phyloP scores from a whole-genome alignment of 2,113 vertebrate genomes.

The Pseudorasbora parva region DNA sequence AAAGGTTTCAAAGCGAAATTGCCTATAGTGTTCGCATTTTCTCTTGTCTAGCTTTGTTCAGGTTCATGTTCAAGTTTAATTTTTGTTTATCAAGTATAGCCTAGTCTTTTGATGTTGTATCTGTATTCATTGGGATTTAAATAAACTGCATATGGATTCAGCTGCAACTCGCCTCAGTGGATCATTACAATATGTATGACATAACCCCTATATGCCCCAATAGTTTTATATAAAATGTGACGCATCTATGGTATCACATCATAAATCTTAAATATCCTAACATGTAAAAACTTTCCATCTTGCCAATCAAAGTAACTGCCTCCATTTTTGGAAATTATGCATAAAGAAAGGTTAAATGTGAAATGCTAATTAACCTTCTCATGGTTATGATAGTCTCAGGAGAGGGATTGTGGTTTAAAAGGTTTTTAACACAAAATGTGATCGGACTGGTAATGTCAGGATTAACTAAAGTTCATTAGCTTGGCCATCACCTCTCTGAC shows the following conservation, averaged over 20 bases:
- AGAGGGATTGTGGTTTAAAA: slow-evolving; percentile 50
- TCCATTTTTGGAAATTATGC: slow-evolving; percentile 6
- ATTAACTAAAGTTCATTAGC: slow-evolving; percentile 53
- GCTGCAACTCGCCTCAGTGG: no score
- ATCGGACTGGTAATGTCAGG: slow-evolving; percentile 44
- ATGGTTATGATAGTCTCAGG: slow-evolving; percentile 25
- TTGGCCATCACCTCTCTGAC: slow-evolving; percentile 43
- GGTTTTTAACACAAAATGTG: slow-evolving; percentile 43
- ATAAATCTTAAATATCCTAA: background rate
- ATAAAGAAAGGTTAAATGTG: slow-evolving; percentile 16
- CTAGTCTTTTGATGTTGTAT: no score
- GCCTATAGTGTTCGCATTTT: no score
- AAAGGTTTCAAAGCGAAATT: no score
- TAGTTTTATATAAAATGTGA: background rate
- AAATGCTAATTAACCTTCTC: slow-evolving; percentile 42
- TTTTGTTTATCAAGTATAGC: no score
- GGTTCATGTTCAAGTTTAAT: no score
- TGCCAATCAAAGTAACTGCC: background rate
- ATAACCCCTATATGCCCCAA: background rate
- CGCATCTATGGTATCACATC: background rate
- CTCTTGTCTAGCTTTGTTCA: no score
- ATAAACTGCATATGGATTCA: no score
- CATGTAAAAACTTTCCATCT: background rate
- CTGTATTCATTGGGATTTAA: no score
- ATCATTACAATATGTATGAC: background rate